Evolutionary conservation across 2,888 invertebrate genomes (phyloP).

Genomic region (Clusia tigrina): DNA sequence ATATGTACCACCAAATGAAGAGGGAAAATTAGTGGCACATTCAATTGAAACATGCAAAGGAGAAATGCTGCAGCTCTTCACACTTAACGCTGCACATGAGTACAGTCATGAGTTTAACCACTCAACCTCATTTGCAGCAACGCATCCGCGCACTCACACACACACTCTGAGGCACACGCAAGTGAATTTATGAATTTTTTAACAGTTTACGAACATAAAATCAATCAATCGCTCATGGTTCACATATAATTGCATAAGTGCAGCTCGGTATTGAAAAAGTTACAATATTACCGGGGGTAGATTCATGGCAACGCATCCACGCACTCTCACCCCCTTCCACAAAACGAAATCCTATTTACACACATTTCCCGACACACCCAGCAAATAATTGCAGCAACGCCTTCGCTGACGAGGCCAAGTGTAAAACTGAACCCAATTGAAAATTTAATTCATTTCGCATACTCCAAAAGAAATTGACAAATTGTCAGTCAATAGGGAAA

Average conservation of each 20-base stretch:
- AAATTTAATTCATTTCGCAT: conserved; percentile 28
- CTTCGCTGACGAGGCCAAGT: not conserved
- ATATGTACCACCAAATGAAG: too few species aligned
- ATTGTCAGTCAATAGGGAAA: conserved; percentile 16
- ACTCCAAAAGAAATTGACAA: conserved; percentile 20
- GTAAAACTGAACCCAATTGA: conserved; percentile 13
- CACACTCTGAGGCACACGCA: not conserved
- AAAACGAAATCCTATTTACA: conserved; percentile 5
- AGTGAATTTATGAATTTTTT: not conserved
- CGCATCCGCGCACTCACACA: not conserved
- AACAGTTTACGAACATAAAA: conserved; percentile 52
- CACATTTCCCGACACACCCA: not conserved
- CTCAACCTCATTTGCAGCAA: too few species aligned
- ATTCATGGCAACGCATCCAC: not conserved
- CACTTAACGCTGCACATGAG: too few species aligned
- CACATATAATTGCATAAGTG: conserved; percentile 53
- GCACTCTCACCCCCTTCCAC: not conserved
- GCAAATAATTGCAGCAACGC: not conserved
- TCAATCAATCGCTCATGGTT: conserved; percentile 51
- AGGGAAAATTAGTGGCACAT: too few species aligned
- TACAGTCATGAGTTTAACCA: too few species aligned
- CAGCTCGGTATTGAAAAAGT: conserved; percentile 20
- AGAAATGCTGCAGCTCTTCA: too few species aligned
- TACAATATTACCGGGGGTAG: too few species aligned
- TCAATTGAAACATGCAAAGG: too few species aligned